Evolutionary conservation across 2,797 vertebrate species (phyloP), one percentile per base, ranked within the genome.

Genomic region (Spea hammondii): DNA sequence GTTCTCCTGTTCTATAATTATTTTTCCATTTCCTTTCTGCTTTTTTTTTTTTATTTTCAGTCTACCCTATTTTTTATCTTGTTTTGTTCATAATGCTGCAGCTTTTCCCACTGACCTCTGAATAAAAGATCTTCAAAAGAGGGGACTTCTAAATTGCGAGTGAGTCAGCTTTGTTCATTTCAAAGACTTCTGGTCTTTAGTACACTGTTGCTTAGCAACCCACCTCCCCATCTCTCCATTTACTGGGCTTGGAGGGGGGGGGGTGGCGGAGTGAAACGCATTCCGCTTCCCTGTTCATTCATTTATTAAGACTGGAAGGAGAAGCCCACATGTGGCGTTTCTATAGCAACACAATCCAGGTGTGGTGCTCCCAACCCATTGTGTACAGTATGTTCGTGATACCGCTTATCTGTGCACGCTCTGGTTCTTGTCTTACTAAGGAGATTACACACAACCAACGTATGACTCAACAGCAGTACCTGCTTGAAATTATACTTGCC

Each of bases 171-270:
- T 87, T 86, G 88, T 87, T 88, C 44, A 87, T 92, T 90, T 90
- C 87, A 89, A 90, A 91, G 87, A 70, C 11, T 84, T 87, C 87
- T 83, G 85, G 86, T 88, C 86, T 87, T 88, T 67, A 45, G 77
- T 85, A 83, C 64, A 72, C 75, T 79, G 92, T 93, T 91, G 91
- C 92, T 79, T 91, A 91, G 92, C 89, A 92, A 93, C 91, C 77
- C 84, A 86, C 88, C 90, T 88, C 88, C 84, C 86, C 84, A 73
- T 85, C 88, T 82, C 50, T 84, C 76, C 84, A 83, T 90, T 87
- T 86, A 88, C 79, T 88, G 87, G 87, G 86, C 83, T 83, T 74
- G 60, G 84, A 32, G 32, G 2, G 32, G 32, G 32, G 32, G 32
- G 32, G 32, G 32, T 32, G 32, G 32, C 32, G 85, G 83, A 87